These are phyloP conservation scores for Paramormyrops hopkinsi DNA, from an alignment of 2,797 vertebrate species.

Conservation along the genomic window DNA sequence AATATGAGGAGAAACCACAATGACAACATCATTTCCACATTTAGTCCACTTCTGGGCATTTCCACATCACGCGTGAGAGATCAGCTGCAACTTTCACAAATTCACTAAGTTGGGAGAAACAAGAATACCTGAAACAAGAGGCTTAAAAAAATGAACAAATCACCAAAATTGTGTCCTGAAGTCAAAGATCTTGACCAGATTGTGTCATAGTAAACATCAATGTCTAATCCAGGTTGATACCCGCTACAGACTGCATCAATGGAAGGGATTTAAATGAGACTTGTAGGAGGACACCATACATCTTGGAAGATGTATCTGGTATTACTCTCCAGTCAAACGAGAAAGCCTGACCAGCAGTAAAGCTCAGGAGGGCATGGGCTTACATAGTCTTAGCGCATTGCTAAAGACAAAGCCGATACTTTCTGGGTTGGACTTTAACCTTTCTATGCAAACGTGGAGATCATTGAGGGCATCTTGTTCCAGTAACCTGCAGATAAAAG, in stretches of 20 bases:
- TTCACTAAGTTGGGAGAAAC: neutral
- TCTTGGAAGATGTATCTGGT: neutral
- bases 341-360: neutral
- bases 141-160: neutral
- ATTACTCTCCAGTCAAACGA: neutral
- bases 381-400: neutral
- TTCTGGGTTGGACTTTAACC: neutral
- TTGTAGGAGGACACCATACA: neutral
- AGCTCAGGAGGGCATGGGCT: neutral
- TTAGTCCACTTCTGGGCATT: neutral
- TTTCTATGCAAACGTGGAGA: neutral
- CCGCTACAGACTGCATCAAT: neutral
- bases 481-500: too few relatives aligned
- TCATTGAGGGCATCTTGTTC: neutral
- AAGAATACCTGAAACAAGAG: neutral
- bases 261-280: neutral
- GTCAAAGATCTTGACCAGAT: neutral
- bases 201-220: neutral
- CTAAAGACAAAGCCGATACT: neutral
- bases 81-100: neutral
- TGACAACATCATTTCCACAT: neutral
- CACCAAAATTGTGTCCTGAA: neutral
- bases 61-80: neutral
- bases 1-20: neutral
- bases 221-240: neutral